Conservation (phyloP, 2,797 vertebrate species). For the Chlorospingus flavigularis region DNA sequence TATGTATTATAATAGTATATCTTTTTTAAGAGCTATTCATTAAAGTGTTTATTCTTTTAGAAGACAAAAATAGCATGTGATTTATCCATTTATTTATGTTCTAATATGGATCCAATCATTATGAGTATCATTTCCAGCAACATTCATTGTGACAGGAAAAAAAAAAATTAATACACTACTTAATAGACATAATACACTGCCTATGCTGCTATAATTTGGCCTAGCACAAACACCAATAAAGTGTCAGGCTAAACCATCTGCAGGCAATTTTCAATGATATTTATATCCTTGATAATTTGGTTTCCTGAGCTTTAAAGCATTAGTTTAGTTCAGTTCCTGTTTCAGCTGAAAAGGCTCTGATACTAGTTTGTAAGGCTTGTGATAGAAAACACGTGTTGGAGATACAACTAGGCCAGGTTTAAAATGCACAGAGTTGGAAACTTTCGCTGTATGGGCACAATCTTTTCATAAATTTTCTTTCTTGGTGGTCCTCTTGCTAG, state of each 20-base stretch:
- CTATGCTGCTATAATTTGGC: background rate
- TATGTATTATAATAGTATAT: background rate
- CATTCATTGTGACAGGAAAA: background rate
- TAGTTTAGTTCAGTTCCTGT: slow-evolving; percentile 59
- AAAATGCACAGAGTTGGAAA: background rate
- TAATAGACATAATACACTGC: background rate
- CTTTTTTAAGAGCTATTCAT: background rate
- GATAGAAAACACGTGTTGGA: slow-evolving; percentile 50
- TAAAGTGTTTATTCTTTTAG: background rate
- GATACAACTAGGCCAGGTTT: background rate
- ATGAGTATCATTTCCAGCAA: background rate
- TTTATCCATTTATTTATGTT: background rate
- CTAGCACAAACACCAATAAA: background rate
- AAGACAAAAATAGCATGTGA: background rate
- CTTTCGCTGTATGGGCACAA: background rate
- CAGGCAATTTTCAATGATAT: slow-evolving; percentile 55
- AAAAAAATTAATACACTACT: background rate
- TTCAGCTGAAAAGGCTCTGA: slow-evolving; percentile 47
- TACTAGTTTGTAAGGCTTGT: slow-evolving; percentile 34
- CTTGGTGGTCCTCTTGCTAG: background rate
- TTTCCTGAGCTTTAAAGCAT: slow-evolving; percentile 66
- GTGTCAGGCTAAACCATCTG: slow-evolving; percentile 18
- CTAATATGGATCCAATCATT: background rate
- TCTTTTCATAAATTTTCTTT: background rate
- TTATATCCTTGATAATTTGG: slow-evolving; percentile 60